These are phyloP conservation scores for Cotesia chilonis DNA, from an alignment of 1,140 invertebrate genomes.

Conservation along the genomic window DNA sequence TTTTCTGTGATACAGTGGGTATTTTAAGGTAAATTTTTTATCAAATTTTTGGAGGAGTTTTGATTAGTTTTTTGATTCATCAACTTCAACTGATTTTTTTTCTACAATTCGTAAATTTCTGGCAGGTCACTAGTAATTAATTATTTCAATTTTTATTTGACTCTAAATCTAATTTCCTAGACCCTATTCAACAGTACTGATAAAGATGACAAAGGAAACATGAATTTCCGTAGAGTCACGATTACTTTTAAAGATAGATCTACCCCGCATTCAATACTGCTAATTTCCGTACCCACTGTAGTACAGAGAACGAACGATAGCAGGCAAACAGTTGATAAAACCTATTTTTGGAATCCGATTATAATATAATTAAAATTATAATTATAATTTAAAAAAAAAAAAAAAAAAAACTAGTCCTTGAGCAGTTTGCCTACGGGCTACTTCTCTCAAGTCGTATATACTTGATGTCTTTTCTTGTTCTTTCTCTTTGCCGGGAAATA, in stretches of 20 bases:
- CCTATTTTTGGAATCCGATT: background rate
- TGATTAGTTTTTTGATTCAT: no score
- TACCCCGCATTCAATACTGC: background rate
- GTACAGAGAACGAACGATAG: background rate
- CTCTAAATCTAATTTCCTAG: background rate
- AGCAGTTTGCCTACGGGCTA: background rate
- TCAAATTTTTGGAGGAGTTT: no score
- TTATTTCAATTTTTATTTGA: background rate
- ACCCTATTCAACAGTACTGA: background rate
- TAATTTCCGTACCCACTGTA: slow-evolving; percentile 2
- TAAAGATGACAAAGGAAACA: slow-evolving; percentile 5
- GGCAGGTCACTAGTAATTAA: no score
- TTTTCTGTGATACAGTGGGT: no score
- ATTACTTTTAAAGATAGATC: slow-evolving; percentile 8
- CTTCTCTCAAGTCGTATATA: no score
- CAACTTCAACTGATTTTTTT: no score
- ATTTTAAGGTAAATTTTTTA: no score
- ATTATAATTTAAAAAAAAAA: no score
- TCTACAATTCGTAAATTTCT: no score
- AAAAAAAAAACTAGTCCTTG: background rate
- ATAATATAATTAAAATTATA: no score
- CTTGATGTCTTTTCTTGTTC: background rate
- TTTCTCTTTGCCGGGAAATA: slow-evolving; percentile 23
- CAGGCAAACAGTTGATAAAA: background rate
- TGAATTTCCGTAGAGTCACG: slow-evolving; percentile 7